phyloP scores from a whole-genome alignment of 2,888 invertebrate species.

The Drosophila dives region DNA sequence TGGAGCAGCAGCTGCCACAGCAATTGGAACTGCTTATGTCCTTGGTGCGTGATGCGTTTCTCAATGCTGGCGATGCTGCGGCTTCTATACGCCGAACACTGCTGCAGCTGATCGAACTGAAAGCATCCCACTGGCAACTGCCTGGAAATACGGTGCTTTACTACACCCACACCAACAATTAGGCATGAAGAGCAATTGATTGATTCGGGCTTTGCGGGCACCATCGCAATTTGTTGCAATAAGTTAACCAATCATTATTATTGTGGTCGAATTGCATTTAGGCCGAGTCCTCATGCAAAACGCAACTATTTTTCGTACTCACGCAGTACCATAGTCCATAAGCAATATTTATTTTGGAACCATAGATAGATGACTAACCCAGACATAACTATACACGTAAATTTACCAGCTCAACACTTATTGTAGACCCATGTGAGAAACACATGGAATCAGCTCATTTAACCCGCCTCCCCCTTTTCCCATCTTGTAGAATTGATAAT shows the following conservation, averaged over 20 bases:
- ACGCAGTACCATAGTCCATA: conserved; percentile 51
- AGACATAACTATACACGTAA: conserved; percentile 32
- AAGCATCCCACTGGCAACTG: conserved; percentile 95
- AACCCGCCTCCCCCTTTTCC: conserved; percentile 3
- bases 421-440: conserved; percentile 7
- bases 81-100: conserved; percentile 93
- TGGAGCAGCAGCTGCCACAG: conserved; percentile 92
- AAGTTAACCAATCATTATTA: conserved; percentile 63
- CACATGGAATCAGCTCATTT: conserved; percentile 22
- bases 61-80: conserved; percentile 89
- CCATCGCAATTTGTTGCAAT: conserved; percentile 62
- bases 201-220: conserved; percentile 19
- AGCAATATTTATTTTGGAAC: conserved; percentile 73
- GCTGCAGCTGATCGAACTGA: conserved; percentile 94
- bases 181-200: conserved; percentile 20
- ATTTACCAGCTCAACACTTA: conserved; percentile 29
- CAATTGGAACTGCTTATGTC: conserved; percentile 92
- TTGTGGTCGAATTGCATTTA: conserved; percentile 78
- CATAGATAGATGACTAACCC: conserved; percentile 69
- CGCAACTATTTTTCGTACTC: conserved; percentile 64
- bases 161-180: conserved; percentile 86
- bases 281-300: conserved; percentile 64
- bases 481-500: conserved; percentile 28
- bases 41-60: conserved; percentile 93
- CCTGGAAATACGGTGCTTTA: conserved; percentile 95